phyloP scores from a whole-genome alignment of 2,113 vertebrate species.

The Siniperca knerii region DNA sequence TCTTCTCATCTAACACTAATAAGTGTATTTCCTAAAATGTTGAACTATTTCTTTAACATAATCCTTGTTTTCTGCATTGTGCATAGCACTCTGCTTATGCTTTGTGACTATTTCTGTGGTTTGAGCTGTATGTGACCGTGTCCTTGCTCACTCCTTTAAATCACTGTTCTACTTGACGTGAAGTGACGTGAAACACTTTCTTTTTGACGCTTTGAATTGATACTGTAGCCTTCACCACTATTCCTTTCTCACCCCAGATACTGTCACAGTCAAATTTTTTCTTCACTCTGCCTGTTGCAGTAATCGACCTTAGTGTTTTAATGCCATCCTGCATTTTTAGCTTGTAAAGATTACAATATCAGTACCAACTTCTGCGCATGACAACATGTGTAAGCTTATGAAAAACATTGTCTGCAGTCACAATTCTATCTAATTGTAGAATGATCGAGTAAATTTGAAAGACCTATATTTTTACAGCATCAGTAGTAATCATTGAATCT shows the following conservation, averaged over 20 bases:
- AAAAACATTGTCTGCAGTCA: background rate
- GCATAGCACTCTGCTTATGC: background rate
- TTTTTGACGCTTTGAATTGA: slow-evolving; percentile 8
- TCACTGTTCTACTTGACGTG: slow-evolving; percentile 33
- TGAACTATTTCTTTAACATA: background rate
- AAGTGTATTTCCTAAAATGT: background rate
- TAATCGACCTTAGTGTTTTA: slow-evolving; percentile 1
- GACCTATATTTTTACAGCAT: background rate
- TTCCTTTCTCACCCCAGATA: slow-evolving; percentile 15
- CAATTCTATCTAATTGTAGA: background rate
- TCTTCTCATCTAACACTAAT: background rate
- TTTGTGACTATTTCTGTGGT: slow-evolving; percentile 31
- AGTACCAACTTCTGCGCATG: slow-evolving; percentile 11
- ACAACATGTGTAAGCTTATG: background rate
- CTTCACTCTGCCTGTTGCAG: background rate
- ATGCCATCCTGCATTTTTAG: background rate
- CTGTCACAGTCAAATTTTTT: slow-evolving; percentile 7
- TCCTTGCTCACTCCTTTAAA: slow-evolving; percentile 33
- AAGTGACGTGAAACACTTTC: slow-evolving; percentile 27
- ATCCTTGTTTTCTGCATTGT: slow-evolving; percentile 2
- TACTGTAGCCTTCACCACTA: background rate
- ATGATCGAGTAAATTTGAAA: background rate
- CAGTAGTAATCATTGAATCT: background rate
- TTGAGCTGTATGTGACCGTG: background rate
- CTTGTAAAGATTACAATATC: background rate